Base-by-base conservation (phyloP, 2,797 vertebrate genomes). In the Lindbergichthys nudifrons region DNA sequence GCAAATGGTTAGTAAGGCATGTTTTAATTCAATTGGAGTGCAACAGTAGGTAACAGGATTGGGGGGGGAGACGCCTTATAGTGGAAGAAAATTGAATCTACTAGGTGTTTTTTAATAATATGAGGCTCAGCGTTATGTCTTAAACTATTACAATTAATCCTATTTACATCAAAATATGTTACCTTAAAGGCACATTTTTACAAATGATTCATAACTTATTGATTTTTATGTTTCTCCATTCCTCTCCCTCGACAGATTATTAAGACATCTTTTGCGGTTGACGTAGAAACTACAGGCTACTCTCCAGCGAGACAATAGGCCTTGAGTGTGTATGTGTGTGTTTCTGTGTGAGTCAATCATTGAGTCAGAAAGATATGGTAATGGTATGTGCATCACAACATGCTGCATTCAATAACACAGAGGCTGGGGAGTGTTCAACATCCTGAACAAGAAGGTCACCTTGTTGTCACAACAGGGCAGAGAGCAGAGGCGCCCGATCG, bases 401-500 rank as follows among this genome's bases (percentile, higher is more conserved):
- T 52, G 61, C 65, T 72, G 59, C 47, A 45, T 48, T 80, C 77
- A 67, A 53, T 86, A 71, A 69, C 21, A 63, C 19, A 36, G 1
- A 65, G 63, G 59, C 57, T 46, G 70, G 63, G 70, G 61, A 23
- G 50, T 71, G 73, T 82, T 57, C 68, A 65, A 58, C 85, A 78
- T 66, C 65, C 30, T 56, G 45, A 72, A 86, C 77, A 77, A 45
- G 72, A 84, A 82, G 85, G 90, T 91, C 89, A 91, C 84, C 84
- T 87, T 87, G 89, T 83, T 60, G 75, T 73, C 74, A 59, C 65
- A 79, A 43, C 63, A 58, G 75, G 67, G 59, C 73, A 73, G 63
- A 71, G 23, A 73, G 79, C 68, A 63, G 62, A 70, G 64, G 45
- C 51, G 66, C 58, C 53, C 3, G 1, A 82, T 89, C 82, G 61